Evolutionary conservation across 2,888 invertebrate genomes (phyloP).

Genomic region (Nymphalis c-album): DNA sequence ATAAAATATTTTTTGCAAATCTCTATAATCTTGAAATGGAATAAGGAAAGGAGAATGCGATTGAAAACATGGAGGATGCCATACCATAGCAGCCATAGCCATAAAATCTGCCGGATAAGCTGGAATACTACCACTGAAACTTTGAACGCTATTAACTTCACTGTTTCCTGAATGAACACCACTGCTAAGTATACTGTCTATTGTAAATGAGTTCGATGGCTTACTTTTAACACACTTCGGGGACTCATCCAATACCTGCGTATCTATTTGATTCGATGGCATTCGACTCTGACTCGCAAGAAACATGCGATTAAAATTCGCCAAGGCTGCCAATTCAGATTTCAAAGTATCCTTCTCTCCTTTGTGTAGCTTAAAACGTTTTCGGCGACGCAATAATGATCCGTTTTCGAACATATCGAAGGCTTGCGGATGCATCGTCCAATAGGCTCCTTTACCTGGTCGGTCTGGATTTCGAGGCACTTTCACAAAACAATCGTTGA

Average conservation of each 20-base stretch:
- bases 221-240: constrained; percentile 65
- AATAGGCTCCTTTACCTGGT: constrained; percentile 92
- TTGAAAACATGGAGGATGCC: constrained; percentile 47
- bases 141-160: constrained; percentile 43
- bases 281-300: constrained; percentile 78
- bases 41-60: constrained; percentile 48
- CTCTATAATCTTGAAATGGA: constrained; percentile 40
- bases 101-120: constrained; percentile 49
- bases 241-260: constrained; percentile 92
- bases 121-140: constrained; percentile 33
- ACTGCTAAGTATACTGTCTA: constrained; percentile 91
- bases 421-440: constrained; percentile 91
- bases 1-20: constrained; percentile 17
- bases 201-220: constrained; percentile 88
- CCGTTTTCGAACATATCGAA: constrained; percentile 95
- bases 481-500: constrained; percentile 98
- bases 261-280: constrained; percentile 65
- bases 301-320: constrained; percentile 87
- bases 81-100: constrained; percentile 55
- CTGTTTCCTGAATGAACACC: constrained; percentile 69
- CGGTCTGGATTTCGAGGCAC: constrained; percentile 89
- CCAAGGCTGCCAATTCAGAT: constrained; percentile 87
- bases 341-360: constrained; percentile 83
- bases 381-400: constrained; percentile 87
- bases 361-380: constrained; percentile 91